A percentile compares a stretch with the other conserved stretches of the same genome.
Evolutionary conservation across 1,140 invertebrate genomes (phyloP).

Genomic region (Chlorops oryzae): DNA sequence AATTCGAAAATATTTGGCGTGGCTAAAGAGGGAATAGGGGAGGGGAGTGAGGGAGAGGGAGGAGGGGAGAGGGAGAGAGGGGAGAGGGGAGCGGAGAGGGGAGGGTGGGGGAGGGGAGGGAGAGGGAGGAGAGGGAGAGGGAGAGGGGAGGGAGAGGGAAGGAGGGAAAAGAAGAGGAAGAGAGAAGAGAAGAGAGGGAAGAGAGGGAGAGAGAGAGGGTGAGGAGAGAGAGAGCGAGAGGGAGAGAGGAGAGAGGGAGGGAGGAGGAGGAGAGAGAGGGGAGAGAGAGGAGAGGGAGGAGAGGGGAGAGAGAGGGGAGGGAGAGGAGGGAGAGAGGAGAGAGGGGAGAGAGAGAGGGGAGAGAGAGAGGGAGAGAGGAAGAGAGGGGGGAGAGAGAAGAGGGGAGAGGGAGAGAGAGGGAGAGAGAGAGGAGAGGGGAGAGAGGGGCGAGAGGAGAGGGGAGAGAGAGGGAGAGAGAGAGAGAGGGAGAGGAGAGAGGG

Average conservation of each 20-base stretch:
- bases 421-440: not conserved
- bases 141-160: not conserved
- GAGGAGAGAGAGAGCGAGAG: not conserved
- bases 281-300: not conserved
- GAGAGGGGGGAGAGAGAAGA: not conserved
- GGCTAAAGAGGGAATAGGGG: no score
- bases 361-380: not conserved
- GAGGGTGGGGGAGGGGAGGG: not conserved
- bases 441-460: not conserved
- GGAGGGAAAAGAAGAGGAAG: not conserved
- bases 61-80: no score
- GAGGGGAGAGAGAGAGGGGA: not conserved
- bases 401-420: not conserved
- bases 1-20: no score
- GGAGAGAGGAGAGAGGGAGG: not conserved
- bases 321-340: not conserved
- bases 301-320: not conserved
- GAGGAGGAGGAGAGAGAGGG: not conserved
- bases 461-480: not conserved
- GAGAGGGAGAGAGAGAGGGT: constrained; percentile 3
- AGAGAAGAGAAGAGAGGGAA: not conserved
- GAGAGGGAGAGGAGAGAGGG: constrained; percentile 20
- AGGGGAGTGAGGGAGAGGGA: no score
- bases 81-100: not conserved
- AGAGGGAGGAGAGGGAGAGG: not conserved